A percentile compares a stretch with the other conserved stretches of the same genome.
Evolutionary conservation across 1,140 invertebrate species (phyloP).

Genomic region (Lordiphosa stackelbergi): DNA sequence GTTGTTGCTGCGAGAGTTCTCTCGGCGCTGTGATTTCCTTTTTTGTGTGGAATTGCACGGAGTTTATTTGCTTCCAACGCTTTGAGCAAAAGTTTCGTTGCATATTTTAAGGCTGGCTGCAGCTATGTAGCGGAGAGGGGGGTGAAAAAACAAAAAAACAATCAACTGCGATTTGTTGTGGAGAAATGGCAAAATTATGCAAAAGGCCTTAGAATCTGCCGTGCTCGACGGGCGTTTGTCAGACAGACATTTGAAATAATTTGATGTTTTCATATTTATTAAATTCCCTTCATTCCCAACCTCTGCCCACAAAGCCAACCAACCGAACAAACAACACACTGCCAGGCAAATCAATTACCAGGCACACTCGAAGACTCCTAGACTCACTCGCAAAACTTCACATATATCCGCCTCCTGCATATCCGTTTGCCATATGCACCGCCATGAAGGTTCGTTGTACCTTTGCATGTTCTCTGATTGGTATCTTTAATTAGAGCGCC

Average conservation of each 20-base stretch:
- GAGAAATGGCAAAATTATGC: conserved; percentile 73
- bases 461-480: conserved; percentile 54
- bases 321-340: conserved; percentile 62
- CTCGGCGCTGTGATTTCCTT: conserved; percentile 30
- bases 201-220: conserved; percentile 55
- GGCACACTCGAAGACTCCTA: conserved; percentile 22
- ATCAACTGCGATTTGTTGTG: conserved; percentile 74
- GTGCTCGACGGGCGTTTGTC: conserved; percentile 63
- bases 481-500: conserved; percentile 71
- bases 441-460: conserved; percentile 60
- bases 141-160: conserved; percentile 52
- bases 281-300: conserved; percentile 40
- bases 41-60: conserved; percentile 61
- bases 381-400: conserved; percentile 5
- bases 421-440: too few species aligned
- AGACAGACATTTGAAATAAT: conserved; percentile 71
- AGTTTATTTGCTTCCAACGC: conserved; percentile 65
- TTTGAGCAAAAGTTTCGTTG: conserved; percentile 74
- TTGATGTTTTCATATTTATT: conserved; percentile 76
- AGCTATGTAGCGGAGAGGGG: conserved; percentile 49
- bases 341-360: conserved; percentile 71
- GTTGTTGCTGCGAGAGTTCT: conserved; percentile 62
- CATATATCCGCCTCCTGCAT: too few species aligned
- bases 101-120: conserved; percentile 68
- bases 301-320: conserved; percentile 3